Evolutionary conservation across 2,113 vertebrate genomes (phyloP).

Genomic region (Mesitornis unicolor): DNA sequence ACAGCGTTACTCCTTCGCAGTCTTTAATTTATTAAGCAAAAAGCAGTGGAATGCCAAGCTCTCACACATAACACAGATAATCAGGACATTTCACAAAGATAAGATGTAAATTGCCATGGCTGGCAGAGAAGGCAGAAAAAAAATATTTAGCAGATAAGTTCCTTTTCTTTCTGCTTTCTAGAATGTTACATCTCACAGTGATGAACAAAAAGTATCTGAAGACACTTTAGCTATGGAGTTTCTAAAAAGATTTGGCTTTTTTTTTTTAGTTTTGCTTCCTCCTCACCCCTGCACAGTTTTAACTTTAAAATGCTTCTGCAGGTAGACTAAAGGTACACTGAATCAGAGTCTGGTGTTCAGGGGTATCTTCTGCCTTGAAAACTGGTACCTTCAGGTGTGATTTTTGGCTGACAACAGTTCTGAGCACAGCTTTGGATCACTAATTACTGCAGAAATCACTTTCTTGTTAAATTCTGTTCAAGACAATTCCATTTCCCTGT

Average conservation of each 20-base stretch:
- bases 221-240: neutral
- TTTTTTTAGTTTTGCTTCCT: neutral
- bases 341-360: neutral
- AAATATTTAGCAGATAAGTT: neutral
- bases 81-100: neutral
- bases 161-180: neutral
- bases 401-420: neutral
- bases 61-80: neutral
- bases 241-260: neutral
- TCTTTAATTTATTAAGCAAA: slow-evolving; percentile 68
- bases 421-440: neutral
- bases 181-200: neutral
- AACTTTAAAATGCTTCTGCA: neutral
- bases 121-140: neutral
- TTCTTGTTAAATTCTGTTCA: neutral
- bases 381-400: neutral
- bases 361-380: neutral
- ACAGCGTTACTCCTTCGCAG: slow-evolving; percentile 30
- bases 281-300: neutral
- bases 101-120: neutral
- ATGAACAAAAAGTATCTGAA: neutral
- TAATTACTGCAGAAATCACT: neutral
- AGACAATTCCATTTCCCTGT: neutral
- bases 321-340: neutral
- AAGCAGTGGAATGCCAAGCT: slow-evolving; percentile 35